Evolutionary conservation across 2,113 vertebrate genomes (phyloP), one percentile per base, ranked within the genome.

Genomic region (Eulacestoma nigropectus): DNA sequence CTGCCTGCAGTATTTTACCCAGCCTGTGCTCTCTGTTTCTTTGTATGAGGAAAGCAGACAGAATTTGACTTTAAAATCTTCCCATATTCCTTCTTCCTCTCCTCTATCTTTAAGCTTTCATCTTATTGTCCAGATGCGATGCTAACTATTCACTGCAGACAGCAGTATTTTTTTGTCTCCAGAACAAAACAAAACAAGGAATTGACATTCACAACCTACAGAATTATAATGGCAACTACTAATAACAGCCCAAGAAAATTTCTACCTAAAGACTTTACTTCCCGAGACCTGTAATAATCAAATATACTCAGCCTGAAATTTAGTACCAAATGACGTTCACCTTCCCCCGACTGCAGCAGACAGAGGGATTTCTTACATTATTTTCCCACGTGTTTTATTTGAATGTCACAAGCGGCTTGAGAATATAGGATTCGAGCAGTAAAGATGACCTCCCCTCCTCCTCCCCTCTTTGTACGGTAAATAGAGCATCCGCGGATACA

Each of bases 371-470:
- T 89, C 93, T 87, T 25, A 73, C 4, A 42, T 75, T 70, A 65
- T 87, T 96, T 96, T 89, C 80, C 94, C 73, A 72, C n/a, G 12
- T 69, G 49, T 79, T 93, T 91, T 89, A 95, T 96, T 92, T 77
- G 77, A 94, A 83, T 73, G 91, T 50, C 76, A 91, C 53, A 80
- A 76, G 89, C 87, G 89, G 87, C 83, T 86, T 41, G 49, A 91
- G 82, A 92, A 96, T 72, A 91, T 75, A 87, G 93, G 62, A 88
- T 64, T 55, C 4, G 0, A 78, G 89, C 69, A 68, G 70, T 47
- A 83, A 94, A 90, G 90, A 70, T 41, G 8, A 93, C 56, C 77
- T 92, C 65, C 64, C 62, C 76, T 84, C 86, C 88, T 91, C 78
- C 93, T 73, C 67, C 83, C 49, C 47, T 75, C 67, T 95, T 69